These are phyloP conservation scores for Chaetogeoica ovagalla DNA, from an alignment of 2,888 invertebrate genomes.

Conservation along the genomic window DNA sequence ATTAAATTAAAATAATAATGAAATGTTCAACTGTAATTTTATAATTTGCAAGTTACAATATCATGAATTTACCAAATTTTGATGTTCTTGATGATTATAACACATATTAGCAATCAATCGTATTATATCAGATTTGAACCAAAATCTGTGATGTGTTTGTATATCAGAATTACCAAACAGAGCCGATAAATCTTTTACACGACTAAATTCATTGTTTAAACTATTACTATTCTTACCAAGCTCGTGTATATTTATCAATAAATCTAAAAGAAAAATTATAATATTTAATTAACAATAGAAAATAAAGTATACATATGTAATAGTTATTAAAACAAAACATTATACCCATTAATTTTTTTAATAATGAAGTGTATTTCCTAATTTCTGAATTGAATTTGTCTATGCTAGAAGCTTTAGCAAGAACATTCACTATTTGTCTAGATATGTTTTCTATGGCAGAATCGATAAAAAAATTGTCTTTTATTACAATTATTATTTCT, in stretches of 20 bases:
- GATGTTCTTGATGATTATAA: constrained; percentile 36
- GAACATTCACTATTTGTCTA: constrained; percentile 13
- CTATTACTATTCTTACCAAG: background rate
- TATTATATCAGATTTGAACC: constrained; percentile 46
- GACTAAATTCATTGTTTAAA: constrained; percentile 37
- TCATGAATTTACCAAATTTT: constrained; percentile 33
- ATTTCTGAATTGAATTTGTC: constrained; percentile 22
- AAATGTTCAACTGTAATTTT: background rate
- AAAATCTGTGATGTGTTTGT: constrained; percentile 26
- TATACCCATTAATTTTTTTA: constrained; percentile 41
- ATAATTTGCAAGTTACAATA: background rate
- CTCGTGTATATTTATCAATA: constrained; percentile 22
- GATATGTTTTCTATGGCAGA: constrained; percentile 15
- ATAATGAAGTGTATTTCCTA: background rate
- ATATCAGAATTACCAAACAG: constrained; percentile 19
- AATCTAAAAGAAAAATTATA: constrained; percentile 14
- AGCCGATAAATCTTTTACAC: constrained; percentile 23
- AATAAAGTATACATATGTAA: too few species aligned
- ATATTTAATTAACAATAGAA: background rate
- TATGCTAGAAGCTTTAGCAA: constrained; percentile 39
- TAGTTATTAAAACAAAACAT: background rate
- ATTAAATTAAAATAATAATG: too few species aligned
- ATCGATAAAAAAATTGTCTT: constrained; percentile 29
- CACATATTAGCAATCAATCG: constrained; percentile 42
- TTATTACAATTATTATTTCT: constrained; percentile 14